Conservation (phyloP, 2,888 invertebrate genomes). For the Frankliniella intonsa region DNA sequence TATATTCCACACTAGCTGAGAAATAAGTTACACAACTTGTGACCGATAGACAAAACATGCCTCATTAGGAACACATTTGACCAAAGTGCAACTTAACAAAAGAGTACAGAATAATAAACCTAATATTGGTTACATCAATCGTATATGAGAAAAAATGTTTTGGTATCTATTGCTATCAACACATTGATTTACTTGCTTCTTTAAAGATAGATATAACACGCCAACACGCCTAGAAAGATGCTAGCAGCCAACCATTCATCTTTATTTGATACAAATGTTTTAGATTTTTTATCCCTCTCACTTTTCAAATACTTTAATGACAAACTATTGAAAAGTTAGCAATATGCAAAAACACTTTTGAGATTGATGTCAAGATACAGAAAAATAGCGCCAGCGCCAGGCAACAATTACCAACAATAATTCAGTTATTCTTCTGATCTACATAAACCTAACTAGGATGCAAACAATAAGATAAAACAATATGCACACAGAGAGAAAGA, state of each 20-base stretch:
- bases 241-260: too few relatives aligned
- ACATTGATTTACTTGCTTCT: background rate
- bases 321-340: too few relatives aligned
- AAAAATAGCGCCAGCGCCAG: background rate
- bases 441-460: background rate
- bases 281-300: background rate
- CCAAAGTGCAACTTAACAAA: constrained; percentile 15
- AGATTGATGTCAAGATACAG: background rate
- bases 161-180: background rate
- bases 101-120: too few relatives aligned
- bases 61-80: constrained; percentile 12
- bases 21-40: background rate
- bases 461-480: background rate
- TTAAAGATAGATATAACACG: background rate
- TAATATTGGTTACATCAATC: too few relatives aligned
- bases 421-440: background rate
- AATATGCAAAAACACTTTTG: too few relatives aligned
- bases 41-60: background rate
- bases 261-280: too few relatives aligned
- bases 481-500: background rate
- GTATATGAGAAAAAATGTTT: background rate
- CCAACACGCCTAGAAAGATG: too few relatives aligned
- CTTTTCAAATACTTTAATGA: background rate
- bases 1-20: background rate
- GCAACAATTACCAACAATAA: background rate